Conservation (phyloP, 1,140 invertebrate species). For the Drosophila pectinifera region DNA sequence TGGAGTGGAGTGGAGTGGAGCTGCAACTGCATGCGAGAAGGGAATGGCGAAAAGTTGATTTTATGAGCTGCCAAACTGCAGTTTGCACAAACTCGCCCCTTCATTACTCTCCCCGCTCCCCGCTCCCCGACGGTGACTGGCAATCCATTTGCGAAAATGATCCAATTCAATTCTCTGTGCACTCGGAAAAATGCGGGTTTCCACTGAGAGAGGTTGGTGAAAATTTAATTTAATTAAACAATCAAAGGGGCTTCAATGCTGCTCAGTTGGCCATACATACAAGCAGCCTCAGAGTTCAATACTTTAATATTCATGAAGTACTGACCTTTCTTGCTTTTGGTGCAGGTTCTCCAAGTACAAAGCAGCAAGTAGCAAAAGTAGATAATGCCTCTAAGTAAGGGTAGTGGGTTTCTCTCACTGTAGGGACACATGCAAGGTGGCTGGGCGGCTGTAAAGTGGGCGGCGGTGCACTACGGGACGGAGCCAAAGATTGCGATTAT, state of each 20-base stretch:
- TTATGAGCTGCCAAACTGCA: slow-evolving; percentile 53
- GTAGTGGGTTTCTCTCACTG: not conserved
- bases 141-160: slow-evolving; percentile 63
- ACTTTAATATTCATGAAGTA: too few species aligned
- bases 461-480: not conserved
- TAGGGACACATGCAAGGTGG: slow-evolving; percentile 8
- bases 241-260: too few species aligned
- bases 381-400: not conserved
- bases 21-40: slow-evolving; percentile 9
- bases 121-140: slow-evolving; percentile 15
- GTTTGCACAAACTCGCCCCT: slow-evolving; percentile 53
- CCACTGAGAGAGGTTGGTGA: not conserved
- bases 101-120: slow-evolving; percentile 31
- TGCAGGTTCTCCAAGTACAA: too few species aligned
- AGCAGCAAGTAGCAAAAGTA: not conserved
- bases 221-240: not conserved
- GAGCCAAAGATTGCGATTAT: slow-evolving; percentile 66
- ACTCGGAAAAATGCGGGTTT: not conserved
- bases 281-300: not conserved
- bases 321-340: too few species aligned
- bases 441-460: slow-evolving; percentile 10
- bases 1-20: not conserved
- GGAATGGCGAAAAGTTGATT: slow-evolving; percentile 40
- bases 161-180: slow-evolving; percentile 33
- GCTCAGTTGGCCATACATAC: too few species aligned